These are phyloP conservation scores for Meiosimyza decipiens DNA, from an alignment of 2,888 invertebrate genomes.

Conservation along the genomic window DNA sequence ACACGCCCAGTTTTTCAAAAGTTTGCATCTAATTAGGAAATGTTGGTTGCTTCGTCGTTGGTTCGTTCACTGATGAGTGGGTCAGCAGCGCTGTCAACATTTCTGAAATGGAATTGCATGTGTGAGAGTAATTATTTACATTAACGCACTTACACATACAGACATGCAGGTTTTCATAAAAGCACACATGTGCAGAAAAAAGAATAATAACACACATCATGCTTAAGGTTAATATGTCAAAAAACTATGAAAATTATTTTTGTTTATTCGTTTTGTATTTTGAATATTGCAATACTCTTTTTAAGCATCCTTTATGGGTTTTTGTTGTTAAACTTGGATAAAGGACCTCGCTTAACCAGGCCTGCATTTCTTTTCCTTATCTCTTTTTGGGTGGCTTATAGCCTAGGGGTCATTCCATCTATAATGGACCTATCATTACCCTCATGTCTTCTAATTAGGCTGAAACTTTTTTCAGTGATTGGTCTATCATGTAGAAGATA, in stretches of 20 bases:
- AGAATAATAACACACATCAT: slow-evolving; percentile 1
- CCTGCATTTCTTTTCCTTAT: slow-evolving; percentile 20
- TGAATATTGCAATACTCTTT: too few relatives aligned
- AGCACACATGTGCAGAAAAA: not conserved
- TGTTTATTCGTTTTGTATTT: too few relatives aligned
- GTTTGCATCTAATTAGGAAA: slow-evolving; percentile 50
- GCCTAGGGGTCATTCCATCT: too few relatives aligned
- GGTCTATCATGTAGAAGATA: too few relatives aligned
- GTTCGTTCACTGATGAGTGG: slow-evolving; percentile 9
- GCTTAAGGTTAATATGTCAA: slow-evolving; percentile 2
- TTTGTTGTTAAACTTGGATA: slow-evolving; percentile 24
- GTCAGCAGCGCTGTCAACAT: slow-evolving; percentile 6
- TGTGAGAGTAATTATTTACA: slow-evolving; percentile 28
- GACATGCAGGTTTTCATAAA: not conserved
- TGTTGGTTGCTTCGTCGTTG: slow-evolving; percentile 31
- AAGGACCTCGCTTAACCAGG: slow-evolving; percentile 38
- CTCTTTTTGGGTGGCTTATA: not conserved
- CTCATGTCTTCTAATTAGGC: too few relatives aligned
- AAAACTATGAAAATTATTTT: too few relatives aligned
- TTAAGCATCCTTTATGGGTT: too few relatives aligned
- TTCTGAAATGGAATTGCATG: slow-evolving; percentile 16
- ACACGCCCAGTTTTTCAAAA: slow-evolving; percentile 39
- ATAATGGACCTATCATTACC: too few relatives aligned
- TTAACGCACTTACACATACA: slow-evolving; percentile 5
- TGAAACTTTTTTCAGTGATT: too few relatives aligned